Percentiles rank a stretch among this genome's conserved stretches.
phyloP scores from a whole-genome alignment of 2,797 vertebrate species.

The Toxotes lorentzi region DNA sequence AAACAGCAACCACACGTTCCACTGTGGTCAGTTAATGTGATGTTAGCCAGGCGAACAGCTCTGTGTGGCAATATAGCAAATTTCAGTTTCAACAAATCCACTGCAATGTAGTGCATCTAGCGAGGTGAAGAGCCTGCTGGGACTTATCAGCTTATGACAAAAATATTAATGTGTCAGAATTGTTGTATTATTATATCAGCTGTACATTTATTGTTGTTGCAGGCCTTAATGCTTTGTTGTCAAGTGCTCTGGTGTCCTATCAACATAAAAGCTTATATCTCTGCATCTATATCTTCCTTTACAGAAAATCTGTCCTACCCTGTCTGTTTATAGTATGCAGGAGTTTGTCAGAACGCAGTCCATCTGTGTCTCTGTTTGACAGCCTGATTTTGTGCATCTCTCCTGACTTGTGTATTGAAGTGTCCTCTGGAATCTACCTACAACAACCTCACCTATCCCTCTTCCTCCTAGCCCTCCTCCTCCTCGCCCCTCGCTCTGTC shows the following conservation, averaged over 20 bases:
- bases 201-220: not conserved
- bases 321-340: constrained; percentile 23
- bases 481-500: constrained; percentile 46
- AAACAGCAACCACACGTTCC: not conserved
- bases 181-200: not conserved
- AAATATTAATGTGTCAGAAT: not conserved
- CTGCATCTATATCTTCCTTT: not conserved
- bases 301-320: not conserved
- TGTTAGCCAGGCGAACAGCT: not conserved
- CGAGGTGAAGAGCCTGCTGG: not conserved
- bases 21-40: not conserved
- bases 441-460: constrained; percentile 58
- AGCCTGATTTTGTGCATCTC: constrained; percentile 33
- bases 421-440: constrained; percentile 64
- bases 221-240: constrained; percentile 1
- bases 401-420: constrained; percentile 36
- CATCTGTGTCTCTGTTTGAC: constrained; percentile 20
- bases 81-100: too few species aligned
- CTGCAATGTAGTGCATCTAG: not conserved
- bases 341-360: constrained; percentile 24
- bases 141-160: not conserved
- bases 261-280: not conserved
- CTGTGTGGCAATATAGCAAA: not conserved
- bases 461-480: constrained; percentile 23
- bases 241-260: not conserved